These are phyloP conservation scores for Leuciscus waleckii DNA, from an alignment of 2,797 vertebrate species.

Conservation along the genomic window DNA sequence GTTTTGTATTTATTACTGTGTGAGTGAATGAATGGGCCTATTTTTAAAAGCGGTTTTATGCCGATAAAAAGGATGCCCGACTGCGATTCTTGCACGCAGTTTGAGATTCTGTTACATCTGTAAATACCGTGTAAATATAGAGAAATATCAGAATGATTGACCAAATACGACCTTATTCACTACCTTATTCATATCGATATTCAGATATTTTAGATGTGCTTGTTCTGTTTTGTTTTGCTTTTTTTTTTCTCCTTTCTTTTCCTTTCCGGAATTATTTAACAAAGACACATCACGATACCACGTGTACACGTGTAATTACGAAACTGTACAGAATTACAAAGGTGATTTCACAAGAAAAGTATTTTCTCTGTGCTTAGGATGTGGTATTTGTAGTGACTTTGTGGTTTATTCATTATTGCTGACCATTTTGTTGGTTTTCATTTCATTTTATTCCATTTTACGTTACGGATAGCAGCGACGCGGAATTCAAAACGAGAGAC, in stretches of 20 bases:
- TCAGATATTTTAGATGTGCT: conserved; percentile 86
- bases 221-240: conserved; percentile 67
- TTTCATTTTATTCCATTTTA: conserved; percentile 45
- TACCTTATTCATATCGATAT: conserved; percentile 95
- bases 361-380: conserved; percentile 87
- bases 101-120: conserved; percentile 98
- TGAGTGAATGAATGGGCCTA: conserved; percentile 93
- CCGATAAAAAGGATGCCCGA: conserved; percentile 90
- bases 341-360: conserved; percentile 82
- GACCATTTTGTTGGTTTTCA: conserved; percentile 74
- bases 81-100: conserved; percentile 96
- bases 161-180: conserved; percentile 99
- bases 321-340: conserved; percentile 88
- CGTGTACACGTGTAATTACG: conserved; percentile 84
- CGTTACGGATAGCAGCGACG: conserved; percentile 23
- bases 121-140: conserved; percentile 98
- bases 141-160: conserved; percentile 98
- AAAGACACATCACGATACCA: conserved; percentile 88
- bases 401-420: conserved; percentile 82
- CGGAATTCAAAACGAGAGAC: conserved; percentile 10
- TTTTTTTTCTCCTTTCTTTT: conserved; percentile 65
- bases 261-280: conserved; percentile 82
- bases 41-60: conserved; percentile 81
- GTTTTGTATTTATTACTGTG: conserved; percentile 99
- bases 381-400: conserved; percentile 84